Percentiles rank a stretch among this genome's conserved stretches.
These are phyloP conservation scores for Oscheius sp. DNA, from an alignment of 2,888 invertebrate genomes.

Conservation along the genomic window DNA sequence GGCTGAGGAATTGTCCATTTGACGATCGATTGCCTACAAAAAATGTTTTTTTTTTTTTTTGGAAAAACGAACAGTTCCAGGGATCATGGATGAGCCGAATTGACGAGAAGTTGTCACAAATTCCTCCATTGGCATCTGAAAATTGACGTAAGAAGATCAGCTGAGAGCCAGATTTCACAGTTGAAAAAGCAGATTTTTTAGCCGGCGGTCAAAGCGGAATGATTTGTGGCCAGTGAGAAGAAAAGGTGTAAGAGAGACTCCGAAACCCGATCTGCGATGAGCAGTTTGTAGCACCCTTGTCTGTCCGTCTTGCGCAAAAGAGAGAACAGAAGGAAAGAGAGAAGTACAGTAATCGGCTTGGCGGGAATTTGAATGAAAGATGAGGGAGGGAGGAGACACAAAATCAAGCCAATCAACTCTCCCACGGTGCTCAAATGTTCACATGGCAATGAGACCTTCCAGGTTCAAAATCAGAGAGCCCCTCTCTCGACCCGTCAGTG, in stretches of 20 bases:
- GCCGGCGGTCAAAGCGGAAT: neutral
- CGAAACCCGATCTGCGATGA: neutral
- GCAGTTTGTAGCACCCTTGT: too few species aligned
- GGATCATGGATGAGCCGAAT: constrained; percentile 26
- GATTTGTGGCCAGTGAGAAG: neutral
- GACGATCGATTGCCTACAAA: too few species aligned
- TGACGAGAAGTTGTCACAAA: constrained; percentile 20
- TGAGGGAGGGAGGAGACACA: neutral
- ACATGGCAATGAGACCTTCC: too few species aligned
- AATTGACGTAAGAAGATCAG: neutral
- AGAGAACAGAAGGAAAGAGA: neutral
- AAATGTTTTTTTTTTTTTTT: too few species aligned
- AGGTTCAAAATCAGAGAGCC: too few species aligned
- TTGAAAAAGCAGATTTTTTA: neutral
- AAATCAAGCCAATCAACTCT: neutral
- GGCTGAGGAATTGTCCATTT: constrained; percentile 30
- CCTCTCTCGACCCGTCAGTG: too few species aligned
- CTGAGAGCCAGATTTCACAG: neutral
- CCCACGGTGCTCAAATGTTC: neutral
- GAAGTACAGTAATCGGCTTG: neutral
- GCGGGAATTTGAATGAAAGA: neutral
- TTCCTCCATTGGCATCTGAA: constrained; percentile 34
- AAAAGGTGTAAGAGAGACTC: neutral
- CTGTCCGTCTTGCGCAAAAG: neutral
- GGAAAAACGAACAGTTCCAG: constrained; percentile 19